Conservation (phyloP, 2,888 invertebrate genomes). For the Eilema caniola region DNA sequence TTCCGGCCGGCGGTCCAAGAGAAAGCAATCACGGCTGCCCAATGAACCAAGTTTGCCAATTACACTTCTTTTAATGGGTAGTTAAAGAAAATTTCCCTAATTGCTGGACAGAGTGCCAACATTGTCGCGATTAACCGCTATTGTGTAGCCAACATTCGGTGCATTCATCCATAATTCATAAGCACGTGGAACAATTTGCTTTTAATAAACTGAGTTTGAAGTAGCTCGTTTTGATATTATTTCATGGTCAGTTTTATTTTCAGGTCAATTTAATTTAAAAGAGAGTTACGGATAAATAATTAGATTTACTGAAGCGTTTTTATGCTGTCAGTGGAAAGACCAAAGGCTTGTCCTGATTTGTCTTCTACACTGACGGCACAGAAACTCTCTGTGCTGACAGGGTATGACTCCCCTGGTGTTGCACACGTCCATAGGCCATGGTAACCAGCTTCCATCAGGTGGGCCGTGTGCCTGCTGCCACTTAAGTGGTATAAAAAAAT, state of each 20-base stretch:
- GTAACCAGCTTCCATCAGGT: no score
- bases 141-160: slow-evolving; percentile 55
- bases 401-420: no score
- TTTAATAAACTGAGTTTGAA: slow-evolving; percentile 36
- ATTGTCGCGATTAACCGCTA: slow-evolving; percentile 55
- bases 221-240: slow-evolving; percentile 27
- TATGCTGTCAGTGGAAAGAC: no score
- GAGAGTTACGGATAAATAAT: neutral
- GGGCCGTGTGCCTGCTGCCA: no score
- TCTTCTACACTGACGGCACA: no score
- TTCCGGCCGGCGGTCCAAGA: slow-evolving; percentile 67
- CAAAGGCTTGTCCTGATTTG: no score
- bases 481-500: no score
- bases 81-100: slow-evolving; percentile 75
- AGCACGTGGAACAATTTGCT: slow-evolving; percentile 47
- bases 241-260: slow-evolving; percentile 22
- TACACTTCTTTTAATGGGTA: slow-evolving; percentile 77
- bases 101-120: slow-evolving; percentile 66
- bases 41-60: slow-evolving; percentile 80
- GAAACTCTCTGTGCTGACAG: no score
- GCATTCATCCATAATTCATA: slow-evolving; percentile 62
- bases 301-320: no score
- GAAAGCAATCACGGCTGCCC: slow-evolving; percentile 76
- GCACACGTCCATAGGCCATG: no score
- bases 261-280: no score